A percentile compares a stretch with the other conserved stretches of the same genome.
These are phyloP conservation scores for Capitulum mitella DNA, from an alignment of 2,888 invertebrate species.

Conservation along the genomic window DNA sequence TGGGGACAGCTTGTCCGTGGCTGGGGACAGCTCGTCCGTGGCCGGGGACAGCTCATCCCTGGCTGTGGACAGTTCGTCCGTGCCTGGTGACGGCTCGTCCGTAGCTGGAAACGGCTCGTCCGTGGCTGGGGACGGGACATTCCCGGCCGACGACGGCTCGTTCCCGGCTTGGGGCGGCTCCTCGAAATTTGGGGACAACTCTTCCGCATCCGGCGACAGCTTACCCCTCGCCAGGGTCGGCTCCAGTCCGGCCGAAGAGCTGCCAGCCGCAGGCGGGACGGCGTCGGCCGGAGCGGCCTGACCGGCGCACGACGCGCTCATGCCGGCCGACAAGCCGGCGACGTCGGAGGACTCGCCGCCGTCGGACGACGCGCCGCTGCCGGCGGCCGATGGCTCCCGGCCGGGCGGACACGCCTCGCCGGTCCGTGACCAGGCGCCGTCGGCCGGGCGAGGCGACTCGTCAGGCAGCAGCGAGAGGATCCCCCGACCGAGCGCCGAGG, in stretches of 20 bases:
- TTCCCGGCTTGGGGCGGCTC: too few relatives aligned
- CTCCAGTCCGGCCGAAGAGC: too few relatives aligned
- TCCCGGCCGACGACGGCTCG: too few relatives aligned
- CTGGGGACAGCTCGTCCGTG: not conserved
- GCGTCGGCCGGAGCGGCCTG: too few relatives aligned
- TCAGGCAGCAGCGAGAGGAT: not conserved
- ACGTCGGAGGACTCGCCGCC: not conserved
- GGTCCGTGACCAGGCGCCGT: too few relatives aligned
- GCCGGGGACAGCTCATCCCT: constrained; percentile 19
- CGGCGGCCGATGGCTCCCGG: too few relatives aligned
- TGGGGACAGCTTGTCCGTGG: not conserved
- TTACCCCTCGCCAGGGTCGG: not conserved
- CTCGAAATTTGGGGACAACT: not conserved
- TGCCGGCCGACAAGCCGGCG: not conserved
- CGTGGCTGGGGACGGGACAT: too few relatives aligned
- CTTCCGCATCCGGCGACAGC: not conserved
- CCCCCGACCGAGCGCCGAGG: not conserved
- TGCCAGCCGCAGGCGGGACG: not conserved
- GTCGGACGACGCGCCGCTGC: not conserved
- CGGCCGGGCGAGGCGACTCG: not conserved
- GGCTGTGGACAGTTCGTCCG: constrained; percentile 32
- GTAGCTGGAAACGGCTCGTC: too few relatives aligned
- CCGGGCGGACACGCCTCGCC: too few relatives aligned
- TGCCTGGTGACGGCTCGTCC: too few relatives aligned
- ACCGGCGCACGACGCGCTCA: too few relatives aligned